A percentile compares a stretch with the other conserved stretches of the same genome.
Conservation (phyloP, 1,140 invertebrate genomes). For the Drosophila varians region DNA sequence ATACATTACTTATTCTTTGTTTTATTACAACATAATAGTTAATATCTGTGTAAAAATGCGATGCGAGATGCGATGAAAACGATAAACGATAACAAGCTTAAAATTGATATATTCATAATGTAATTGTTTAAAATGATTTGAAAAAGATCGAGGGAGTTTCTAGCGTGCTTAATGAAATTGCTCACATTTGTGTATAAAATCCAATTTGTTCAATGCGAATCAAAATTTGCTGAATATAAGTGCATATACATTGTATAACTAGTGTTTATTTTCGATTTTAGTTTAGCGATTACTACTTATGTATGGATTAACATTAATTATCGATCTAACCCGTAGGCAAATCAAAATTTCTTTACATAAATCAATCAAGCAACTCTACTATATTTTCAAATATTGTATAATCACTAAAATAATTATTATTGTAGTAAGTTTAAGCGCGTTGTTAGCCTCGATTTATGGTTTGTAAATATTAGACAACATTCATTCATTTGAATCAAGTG, state of each 20-base stretch:
- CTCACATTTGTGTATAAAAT: constrained; percentile 65
- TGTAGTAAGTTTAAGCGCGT: constrained; percentile 50
- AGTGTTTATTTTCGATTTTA: constrained; percentile 56
- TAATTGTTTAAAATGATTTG: constrained; percentile 61
- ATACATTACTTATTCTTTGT: constrained; percentile 82
- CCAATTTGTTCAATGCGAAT: constrained; percentile 70
- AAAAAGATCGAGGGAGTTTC: constrained; percentile 25
- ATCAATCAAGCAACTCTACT: constrained; percentile 39
- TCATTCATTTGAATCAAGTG: constrained; percentile 54
- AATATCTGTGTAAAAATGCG: constrained; percentile 73
- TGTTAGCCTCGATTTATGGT: constrained; percentile 79
- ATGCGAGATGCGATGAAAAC: constrained; percentile 32
- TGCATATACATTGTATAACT: constrained; percentile 67
- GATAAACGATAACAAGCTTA: constrained; percentile 23
- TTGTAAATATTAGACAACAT: constrained; percentile 78
- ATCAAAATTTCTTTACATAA: constrained; percentile 66
- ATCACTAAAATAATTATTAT: constrained; percentile 53
- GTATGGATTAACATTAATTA: constrained; percentile 38
- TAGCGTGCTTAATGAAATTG: constrained; percentile 64
- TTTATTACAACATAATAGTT: constrained; percentile 77
- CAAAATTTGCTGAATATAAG: constrained; percentile 82
- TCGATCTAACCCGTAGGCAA: constrained; percentile 53
- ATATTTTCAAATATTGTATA: constrained; percentile 48
- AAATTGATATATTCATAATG: constrained; percentile 59
- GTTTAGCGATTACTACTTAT: constrained; percentile 46